Conservation (phyloP, 2,888 invertebrate genomes). For the Watsonalla cultraria region DNA sequence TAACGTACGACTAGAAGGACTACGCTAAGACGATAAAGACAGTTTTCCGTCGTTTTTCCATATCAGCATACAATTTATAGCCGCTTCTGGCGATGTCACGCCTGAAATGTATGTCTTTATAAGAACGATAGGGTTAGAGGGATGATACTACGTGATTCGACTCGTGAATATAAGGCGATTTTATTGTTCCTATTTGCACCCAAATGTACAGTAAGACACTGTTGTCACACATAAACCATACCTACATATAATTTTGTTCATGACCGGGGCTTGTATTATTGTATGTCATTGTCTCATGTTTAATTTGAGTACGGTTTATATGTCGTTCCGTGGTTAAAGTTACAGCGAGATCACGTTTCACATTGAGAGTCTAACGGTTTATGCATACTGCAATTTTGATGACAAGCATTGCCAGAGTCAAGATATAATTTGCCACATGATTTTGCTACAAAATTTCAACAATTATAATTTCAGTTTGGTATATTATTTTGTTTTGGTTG, state of each 20-base stretch:
- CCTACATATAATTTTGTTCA: no score
- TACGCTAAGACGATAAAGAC: conserved; percentile 46
- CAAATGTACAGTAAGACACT: no score
- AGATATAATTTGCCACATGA: no score
- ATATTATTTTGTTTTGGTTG: no score
- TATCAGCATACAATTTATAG: conserved; percentile 60
- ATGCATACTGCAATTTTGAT: not conserved
- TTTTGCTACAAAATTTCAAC: no score
- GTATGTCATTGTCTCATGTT: no score
- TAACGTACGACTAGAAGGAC: conserved; percentile 33
- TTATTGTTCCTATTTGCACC: not conserved
- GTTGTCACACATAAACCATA: no score
- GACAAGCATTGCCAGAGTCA: no score
- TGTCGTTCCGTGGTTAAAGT: not conserved
- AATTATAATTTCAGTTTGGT: no score
- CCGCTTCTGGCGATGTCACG: conserved; percentile 50
- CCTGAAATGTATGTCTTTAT: conserved; percentile 53
- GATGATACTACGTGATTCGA: conserved; percentile 42
- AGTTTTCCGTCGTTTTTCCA: conserved; percentile 54
- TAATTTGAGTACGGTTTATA: not conserved
- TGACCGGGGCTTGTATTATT: no score
- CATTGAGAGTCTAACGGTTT: not conserved
- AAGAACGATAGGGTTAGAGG: conserved; percentile 43
- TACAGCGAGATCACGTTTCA: not conserved
- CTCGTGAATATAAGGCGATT: conserved; percentile 19